Evolutionary conservation across 1,140 invertebrate genomes (phyloP).

Genomic region (Achatina immaculata): DNA sequence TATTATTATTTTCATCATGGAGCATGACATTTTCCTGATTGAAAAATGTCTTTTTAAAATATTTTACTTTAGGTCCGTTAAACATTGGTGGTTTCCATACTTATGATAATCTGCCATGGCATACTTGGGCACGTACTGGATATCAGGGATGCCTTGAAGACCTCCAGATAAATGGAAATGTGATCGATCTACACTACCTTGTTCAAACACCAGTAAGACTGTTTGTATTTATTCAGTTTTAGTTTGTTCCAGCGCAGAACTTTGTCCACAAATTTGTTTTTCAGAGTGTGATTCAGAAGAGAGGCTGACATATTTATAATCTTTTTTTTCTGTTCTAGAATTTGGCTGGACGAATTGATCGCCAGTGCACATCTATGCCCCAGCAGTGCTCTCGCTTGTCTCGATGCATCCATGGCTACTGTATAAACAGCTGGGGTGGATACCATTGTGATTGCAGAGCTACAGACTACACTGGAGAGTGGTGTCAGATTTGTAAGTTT

Average conservation of each 20-base stretch:
- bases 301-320: too few species aligned
- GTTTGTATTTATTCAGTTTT: not conserved
- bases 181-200: constrained; percentile 44
- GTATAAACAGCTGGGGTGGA: constrained; percentile 51
- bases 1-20: too few species aligned
- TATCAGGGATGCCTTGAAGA: constrained; percentile 62
- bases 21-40: too few species aligned
- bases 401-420: constrained; percentile 54
- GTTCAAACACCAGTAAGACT: constrained; percentile 14
- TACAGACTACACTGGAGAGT: constrained; percentile 51
- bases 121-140: constrained; percentile 55
- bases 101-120: constrained; percentile 55
- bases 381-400: constrained; percentile 40
- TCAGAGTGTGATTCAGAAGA: not conserved
- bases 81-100: constrained; percentile 47
- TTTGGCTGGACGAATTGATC: constrained; percentile 45
- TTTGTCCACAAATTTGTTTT: not conserved
- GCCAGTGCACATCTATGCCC: constrained; percentile 49
- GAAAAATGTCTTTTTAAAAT: too few species aligned
- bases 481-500: constrained; percentile 58
- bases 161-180: constrained; percentile 47
- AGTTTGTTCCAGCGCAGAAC: not conserved
- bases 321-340: not conserved
- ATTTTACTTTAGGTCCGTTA: constrained; percentile 7
- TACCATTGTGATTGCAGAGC: constrained; percentile 61